Evolutionary conservation across 2,113 vertebrate genomes (phyloP).

Genomic region (Melanerpes aurifrons): DNA sequence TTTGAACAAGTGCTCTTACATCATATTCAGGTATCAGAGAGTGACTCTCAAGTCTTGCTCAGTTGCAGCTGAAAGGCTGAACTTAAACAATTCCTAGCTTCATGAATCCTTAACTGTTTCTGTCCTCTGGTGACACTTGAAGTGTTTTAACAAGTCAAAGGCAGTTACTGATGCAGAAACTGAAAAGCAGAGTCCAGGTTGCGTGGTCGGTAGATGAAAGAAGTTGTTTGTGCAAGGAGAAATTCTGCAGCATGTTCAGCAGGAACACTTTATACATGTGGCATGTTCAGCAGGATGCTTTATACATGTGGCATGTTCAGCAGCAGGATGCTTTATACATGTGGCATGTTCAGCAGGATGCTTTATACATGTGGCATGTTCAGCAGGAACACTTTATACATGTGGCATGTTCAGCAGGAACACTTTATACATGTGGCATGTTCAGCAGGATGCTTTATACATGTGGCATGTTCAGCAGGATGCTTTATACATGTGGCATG

Average conservation of each 20-base stretch:
- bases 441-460: too few relatives aligned
- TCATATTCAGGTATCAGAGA: background rate
- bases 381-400: too few relatives aligned
- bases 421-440: too few relatives aligned
- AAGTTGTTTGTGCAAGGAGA: background rate
- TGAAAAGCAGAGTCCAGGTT: background rate
- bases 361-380: too few relatives aligned
- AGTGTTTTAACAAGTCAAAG: background rate
- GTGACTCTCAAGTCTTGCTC: background rate
- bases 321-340: too few relatives aligned
- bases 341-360: too few relatives aligned
- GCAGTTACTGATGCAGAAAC: background rate
- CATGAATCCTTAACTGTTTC: background rate
- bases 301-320: too few relatives aligned
- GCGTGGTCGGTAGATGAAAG: background rate
- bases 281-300: accelerated
- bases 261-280: too few relatives aligned
- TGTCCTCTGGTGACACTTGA: background rate
- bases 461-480: accelerated
- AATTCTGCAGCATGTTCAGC: accelerated
- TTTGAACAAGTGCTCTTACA: background rate
- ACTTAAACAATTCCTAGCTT: background rate
- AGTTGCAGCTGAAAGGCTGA: background rate
- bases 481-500: accelerated
- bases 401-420: too few relatives aligned